Evolutionary conservation across 2,797 vertebrate genomes (phyloP).

Genomic region (Falco biarmicus): DNA sequence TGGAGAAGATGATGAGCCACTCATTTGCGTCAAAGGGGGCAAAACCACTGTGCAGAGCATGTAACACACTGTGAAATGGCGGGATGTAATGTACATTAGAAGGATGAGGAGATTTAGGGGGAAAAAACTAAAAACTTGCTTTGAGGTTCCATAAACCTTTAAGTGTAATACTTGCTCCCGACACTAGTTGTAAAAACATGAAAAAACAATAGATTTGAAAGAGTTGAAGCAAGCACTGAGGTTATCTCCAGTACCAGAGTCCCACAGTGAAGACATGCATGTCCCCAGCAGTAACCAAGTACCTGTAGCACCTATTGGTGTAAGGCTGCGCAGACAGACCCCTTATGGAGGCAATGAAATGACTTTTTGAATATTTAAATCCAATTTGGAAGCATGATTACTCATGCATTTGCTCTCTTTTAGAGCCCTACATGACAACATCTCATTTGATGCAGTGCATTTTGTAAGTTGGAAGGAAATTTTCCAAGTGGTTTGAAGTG

Average conservation of each 20-base stretch:
- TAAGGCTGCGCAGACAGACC: not conserved
- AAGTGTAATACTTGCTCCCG: not conserved
- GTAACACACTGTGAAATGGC: not conserved
- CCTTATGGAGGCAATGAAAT: not conserved
- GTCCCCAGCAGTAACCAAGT: not conserved
- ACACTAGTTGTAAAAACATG: fast-evolving
- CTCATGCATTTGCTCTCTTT: not conserved
- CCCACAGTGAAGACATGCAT: not conserved
- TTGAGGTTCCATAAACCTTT: not conserved
- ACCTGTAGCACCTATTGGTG: not conserved
- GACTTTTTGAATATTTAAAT: not conserved
- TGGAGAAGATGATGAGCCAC: not conserved
- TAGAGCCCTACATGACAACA: not conserved
- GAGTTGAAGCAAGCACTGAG: not conserved
- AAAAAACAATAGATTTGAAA: not conserved
- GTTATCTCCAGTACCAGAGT: not conserved
- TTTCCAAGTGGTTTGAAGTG: not conserved
- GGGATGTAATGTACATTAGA: not conserved
- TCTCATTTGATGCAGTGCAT: not conserved
- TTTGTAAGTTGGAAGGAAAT: not conserved
- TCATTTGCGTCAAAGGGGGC: not conserved
- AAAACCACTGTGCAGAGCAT: not conserved
- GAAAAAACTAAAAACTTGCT: not conserved
- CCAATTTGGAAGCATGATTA: not conserved
- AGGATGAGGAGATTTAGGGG: not conserved